These are phyloP conservation scores for Drosophila cognata DNA, from an alignment of 2,888 invertebrate species.

Conservation along the genomic window DNA sequence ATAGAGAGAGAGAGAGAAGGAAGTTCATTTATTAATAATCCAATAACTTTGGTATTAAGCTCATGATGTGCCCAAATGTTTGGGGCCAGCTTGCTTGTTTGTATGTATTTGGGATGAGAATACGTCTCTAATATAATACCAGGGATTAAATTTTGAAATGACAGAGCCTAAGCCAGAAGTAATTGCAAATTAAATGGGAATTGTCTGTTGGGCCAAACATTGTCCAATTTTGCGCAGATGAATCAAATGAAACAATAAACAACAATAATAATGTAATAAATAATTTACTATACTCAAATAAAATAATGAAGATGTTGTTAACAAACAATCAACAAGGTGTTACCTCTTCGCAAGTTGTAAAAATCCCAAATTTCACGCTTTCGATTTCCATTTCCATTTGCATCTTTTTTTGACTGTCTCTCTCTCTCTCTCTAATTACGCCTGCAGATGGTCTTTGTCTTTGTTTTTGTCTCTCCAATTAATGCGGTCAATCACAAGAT, in stretches of 20 bases:
- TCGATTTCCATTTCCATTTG: background rate
- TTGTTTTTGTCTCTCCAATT: conserved; percentile 33
- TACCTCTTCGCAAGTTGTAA: background rate
- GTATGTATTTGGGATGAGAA: conserved; percentile 12
- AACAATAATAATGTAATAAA: background rate
- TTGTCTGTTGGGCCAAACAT: conserved; percentile 4
- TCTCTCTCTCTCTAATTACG: conserved; percentile 11
- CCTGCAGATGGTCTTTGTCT: conserved; percentile 15
- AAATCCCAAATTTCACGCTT: background rate
- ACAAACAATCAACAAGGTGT: background rate
- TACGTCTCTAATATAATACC: conserved; percentile 18
- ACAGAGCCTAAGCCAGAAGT: conserved; percentile 56
- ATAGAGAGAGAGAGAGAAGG: no score
- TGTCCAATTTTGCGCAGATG: background rate
- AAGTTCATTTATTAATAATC: conserved; percentile 64
- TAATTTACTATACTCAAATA: background rate
- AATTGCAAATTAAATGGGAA: conserved; percentile 69
- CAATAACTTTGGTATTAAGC: conserved; percentile 63
- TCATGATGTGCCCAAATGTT: conserved; percentile 16
- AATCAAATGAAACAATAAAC: background rate
- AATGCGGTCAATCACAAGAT: conserved; percentile 78
- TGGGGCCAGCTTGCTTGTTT: background rate
- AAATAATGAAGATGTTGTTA: background rate
- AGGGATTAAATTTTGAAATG: conserved; percentile 25
- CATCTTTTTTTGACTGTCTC: background rate